phyloP scores from a whole-genome alignment of 2,113 vertebrate species.

The Daphoenositta chrysoptera region DNA sequence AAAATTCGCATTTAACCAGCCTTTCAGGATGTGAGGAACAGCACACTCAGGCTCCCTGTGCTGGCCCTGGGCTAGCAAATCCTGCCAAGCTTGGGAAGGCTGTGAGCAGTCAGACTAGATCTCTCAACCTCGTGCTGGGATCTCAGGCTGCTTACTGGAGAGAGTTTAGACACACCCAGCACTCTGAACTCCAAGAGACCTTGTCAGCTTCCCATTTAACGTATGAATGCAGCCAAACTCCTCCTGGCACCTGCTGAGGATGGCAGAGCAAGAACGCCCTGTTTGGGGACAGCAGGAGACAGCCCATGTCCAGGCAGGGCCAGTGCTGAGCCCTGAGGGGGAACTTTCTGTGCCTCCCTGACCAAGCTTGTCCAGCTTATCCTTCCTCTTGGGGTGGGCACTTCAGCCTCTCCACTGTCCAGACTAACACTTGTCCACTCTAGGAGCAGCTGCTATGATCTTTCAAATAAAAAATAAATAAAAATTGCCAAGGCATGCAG shows the following conservation, averaged over 20 bases:
- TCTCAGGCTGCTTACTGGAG: not conserved
- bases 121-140: not conserved
- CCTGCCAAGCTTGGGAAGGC: not conserved
- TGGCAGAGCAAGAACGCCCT: not conserved
- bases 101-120: not conserved
- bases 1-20: not conserved
- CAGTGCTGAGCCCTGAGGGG: accelerated
- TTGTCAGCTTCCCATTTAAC: not conserved
- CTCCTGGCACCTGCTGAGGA: not conserved
- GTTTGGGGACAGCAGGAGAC: not conserved
- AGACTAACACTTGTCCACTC: not conserved
- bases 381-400: accelerated
- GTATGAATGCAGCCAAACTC: not conserved
- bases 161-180: not conserved
- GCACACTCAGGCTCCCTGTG: not conserved
- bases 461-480: not conserved
- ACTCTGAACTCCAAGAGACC: not conserved
- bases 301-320: not conserved
- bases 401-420: not conserved
- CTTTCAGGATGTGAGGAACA: not conserved
- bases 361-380: not conserved
- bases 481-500: not conserved
- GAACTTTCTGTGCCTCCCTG: not conserved
- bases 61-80: not conserved
- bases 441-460: not conserved